Evolutionary conservation across 2,113 vertebrate genomes (phyloP).

Genomic region (Sander vitreus): DNA sequence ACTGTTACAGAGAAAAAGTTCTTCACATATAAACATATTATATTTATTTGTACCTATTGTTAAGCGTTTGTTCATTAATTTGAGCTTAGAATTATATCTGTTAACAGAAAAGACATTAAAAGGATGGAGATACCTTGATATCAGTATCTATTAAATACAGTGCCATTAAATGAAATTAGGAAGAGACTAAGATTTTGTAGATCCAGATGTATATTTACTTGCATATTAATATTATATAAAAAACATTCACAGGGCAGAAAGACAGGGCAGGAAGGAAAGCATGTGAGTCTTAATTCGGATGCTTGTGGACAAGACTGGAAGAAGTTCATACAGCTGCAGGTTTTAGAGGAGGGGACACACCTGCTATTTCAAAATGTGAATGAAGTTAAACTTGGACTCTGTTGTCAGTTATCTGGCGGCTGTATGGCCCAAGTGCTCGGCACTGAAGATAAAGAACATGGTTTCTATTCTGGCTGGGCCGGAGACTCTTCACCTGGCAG

Average conservation of each 20-base stretch:
- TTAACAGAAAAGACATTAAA: slow-evolving; percentile 12
- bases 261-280: slow-evolving; percentile 27
- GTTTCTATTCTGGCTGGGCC: slow-evolving; percentile 34
- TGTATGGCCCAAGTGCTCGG: slow-evolving; percentile 35
- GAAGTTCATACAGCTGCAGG: slow-evolving; percentile 67
- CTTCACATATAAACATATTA: neutral
- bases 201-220: neutral
- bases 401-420: slow-evolving; percentile 58
- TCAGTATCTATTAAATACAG: neutral
- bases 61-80: slow-evolving; percentile 38
- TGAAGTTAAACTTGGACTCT: slow-evolving; percentile 63
- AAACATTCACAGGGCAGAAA: slow-evolving; percentile 5
- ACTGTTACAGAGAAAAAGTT: slow-evolving; percentile 27
- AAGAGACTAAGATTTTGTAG: neutral
- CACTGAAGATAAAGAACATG: slow-evolving; percentile 31
- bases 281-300: slow-evolving; percentile 53
- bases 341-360: slow-evolving; percentile 67
- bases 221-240: neutral
- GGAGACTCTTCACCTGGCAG: slow-evolving; percentile 49
- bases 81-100: slow-evolving; percentile 10
- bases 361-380: slow-evolving; percentile 63
- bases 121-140: neutral
- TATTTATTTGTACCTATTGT: slow-evolving; percentile 30
- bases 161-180: neutral
- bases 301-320: slow-evolving; percentile 53